phyloP scores from a whole-genome alignment of 2,113 vertebrate genomes.

The Leptodactylus fuscus region DNA sequence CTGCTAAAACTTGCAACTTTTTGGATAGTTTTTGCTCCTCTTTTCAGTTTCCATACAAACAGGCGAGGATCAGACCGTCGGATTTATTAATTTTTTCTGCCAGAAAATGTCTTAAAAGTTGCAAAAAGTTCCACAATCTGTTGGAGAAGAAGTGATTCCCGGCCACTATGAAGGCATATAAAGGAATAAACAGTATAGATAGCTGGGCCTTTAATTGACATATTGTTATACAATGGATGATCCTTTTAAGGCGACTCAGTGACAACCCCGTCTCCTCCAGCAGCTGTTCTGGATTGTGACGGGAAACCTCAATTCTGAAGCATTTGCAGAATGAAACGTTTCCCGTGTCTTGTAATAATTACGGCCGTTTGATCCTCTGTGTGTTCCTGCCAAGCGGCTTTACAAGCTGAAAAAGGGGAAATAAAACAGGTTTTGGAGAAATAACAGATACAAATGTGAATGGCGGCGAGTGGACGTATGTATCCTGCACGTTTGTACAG shows the following conservation, averaged over 20 bases:
- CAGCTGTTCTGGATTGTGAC: constrained; percentile 45
- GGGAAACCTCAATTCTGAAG: constrained; percentile 12
- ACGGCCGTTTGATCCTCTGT: constrained; percentile 48
- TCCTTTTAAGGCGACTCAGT: background rate
- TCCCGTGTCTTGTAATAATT: constrained; percentile 51
- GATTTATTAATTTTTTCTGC: too few relatives aligned
- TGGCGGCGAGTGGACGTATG: background rate
- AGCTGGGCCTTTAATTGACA: too few relatives aligned
- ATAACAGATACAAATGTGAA: constrained; percentile 15
- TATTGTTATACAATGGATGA: too few relatives aligned
- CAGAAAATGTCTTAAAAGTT: too few relatives aligned
- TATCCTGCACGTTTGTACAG: background rate
- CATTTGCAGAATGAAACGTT: constrained; percentile 42
- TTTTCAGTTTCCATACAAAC: too few relatives aligned
- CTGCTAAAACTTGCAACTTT: too few relatives aligned
- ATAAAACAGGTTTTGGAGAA: constrained; percentile 25
- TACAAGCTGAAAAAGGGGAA: constrained; percentile 17
- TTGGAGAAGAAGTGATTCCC: too few relatives aligned
- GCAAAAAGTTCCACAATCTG: too few relatives aligned
- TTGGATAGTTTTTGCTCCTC: too few relatives aligned
- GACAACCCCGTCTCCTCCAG: constrained; percentile 5
- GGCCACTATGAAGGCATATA: too few relatives aligned
- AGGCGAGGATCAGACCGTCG: too few relatives aligned
- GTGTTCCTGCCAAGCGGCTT: constrained; percentile 43
- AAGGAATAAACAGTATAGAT: too few relatives aligned